Percentiles rank a stretch among this genome's conserved stretches.
Conservation (phyloP, 37 sponge, comb jelly and placozoan genomes). For the Sycon ciliatum region DNA sequence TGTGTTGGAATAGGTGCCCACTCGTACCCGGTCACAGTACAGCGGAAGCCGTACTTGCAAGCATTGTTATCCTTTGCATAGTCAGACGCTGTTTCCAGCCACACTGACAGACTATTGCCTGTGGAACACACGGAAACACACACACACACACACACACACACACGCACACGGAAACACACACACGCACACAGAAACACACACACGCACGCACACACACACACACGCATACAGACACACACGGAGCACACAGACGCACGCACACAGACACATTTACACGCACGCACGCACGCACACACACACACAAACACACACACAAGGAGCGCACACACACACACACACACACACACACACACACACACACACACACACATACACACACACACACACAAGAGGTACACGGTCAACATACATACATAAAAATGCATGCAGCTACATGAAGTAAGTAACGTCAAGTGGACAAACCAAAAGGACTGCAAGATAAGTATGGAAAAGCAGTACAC, state of each 20-base stretch:
- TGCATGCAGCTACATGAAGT: no score
- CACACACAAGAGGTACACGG: no score
- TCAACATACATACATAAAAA: no score
- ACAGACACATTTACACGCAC: neutral
- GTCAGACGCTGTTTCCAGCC: slow-evolving; percentile 64
- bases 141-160: neutral
- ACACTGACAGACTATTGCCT: neutral
- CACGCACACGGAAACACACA: neutral
- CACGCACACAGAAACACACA: neutral
- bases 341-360: no score
- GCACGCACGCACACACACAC: no score
- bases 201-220: neutral
- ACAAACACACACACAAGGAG: no score
- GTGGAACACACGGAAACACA: neutral
- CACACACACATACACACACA: no score
- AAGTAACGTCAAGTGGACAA: no score
- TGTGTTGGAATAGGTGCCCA: slow-evolving; percentile 46
- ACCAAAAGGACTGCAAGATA: no score
- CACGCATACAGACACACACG: neutral
- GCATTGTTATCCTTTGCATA: slow-evolving; percentile 72
- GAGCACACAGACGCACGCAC: neutral
- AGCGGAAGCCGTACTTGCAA: slow-evolving; percentile 79
- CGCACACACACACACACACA: no score
- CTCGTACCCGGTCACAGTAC: slow-evolving; percentile 77
- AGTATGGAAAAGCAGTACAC: no score